Conservation (phyloP, 2,888 invertebrate genomes). For the Lepidochrysops patricia region DNA sequence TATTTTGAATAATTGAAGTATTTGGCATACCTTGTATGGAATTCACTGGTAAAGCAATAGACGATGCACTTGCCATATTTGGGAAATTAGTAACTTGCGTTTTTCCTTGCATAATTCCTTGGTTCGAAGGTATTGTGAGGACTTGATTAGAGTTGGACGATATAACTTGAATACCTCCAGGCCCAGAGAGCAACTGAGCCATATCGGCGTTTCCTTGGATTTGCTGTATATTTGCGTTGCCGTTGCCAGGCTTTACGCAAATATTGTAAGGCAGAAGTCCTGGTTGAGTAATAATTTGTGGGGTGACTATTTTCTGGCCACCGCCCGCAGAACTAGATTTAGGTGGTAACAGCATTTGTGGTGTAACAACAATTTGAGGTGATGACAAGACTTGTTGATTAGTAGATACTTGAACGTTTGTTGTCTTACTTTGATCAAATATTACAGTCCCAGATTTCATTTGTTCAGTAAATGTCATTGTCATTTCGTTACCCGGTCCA, state of each 20-base stretch:
- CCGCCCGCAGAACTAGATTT: constrained; percentile 54
- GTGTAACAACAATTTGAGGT: constrained; percentile 68
- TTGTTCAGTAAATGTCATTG: constrained; percentile 68
- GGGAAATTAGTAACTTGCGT: constrained; percentile 62
- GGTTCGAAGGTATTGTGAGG: constrained; percentile 60
- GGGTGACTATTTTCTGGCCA: constrained; percentile 57
- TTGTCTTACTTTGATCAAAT: constrained; percentile 63
- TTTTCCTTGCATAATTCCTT: constrained; percentile 62
- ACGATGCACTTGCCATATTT: constrained; percentile 66
- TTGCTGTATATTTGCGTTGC: constrained; percentile 56
- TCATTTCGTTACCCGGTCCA: constrained; percentile 65
- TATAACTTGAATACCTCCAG: constrained; percentile 68
- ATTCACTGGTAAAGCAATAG: constrained; percentile 65
- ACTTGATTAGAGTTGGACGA: constrained; percentile 71
- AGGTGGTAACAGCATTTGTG: constrained; percentile 65
- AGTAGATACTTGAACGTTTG: constrained; percentile 62
- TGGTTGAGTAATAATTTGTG: constrained; percentile 64
- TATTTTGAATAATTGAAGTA: constrained; percentile 63
- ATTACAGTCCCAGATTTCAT: constrained; percentile 67
- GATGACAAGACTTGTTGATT: constrained; percentile 64
- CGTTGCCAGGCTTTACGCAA: constrained; percentile 63
- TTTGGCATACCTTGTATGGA: constrained; percentile 66
- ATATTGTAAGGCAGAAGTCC: constrained; percentile 65
- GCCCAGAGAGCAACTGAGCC: constrained; percentile 58
- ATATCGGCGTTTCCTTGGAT: constrained; percentile 59